Evolutionary conservation across 1,140 invertebrate genomes (phyloP).

Genomic region (Manduca sexta): DNA sequence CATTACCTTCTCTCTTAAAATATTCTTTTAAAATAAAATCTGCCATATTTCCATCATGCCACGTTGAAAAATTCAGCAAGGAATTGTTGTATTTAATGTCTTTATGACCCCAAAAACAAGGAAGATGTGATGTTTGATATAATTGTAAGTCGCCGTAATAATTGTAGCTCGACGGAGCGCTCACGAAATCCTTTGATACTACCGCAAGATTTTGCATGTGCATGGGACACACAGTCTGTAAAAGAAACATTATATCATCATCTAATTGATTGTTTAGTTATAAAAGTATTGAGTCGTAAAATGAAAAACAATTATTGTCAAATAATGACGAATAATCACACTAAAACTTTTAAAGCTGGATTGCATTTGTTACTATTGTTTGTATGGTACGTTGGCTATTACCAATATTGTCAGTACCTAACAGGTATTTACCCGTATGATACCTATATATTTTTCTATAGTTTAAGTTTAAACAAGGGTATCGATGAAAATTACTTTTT

Average conservation of each 20-base stretch:
- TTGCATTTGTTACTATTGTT: too few species aligned
- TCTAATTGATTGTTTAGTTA: too few species aligned
- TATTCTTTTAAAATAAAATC: slow-evolving; percentile 74
- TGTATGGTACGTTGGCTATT: too few species aligned
- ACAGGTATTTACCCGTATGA: too few species aligned
- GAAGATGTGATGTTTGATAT: slow-evolving; percentile 74
- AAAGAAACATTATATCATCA: slow-evolving; percentile 19
- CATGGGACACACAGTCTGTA: slow-evolving; percentile 72
- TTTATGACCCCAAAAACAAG: slow-evolving; percentile 64
- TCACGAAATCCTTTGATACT: slow-evolving; percentile 67
- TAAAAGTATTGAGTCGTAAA: too few species aligned
- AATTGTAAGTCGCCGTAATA: slow-evolving; percentile 75
- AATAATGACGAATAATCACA: too few species aligned
- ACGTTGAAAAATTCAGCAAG: slow-evolving; percentile 50
- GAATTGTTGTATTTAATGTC: slow-evolving; percentile 74
- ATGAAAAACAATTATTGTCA: too few species aligned
- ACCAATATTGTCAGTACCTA: too few species aligned
- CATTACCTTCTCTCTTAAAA: slow-evolving; percentile 75
- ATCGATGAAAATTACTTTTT: too few species aligned
- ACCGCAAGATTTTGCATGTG: slow-evolving; percentile 77
- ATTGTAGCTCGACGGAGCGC: slow-evolving; percentile 65
- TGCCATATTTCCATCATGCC: slow-evolving; percentile 50
- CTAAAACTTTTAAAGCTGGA: too few species aligned
- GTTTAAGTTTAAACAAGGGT: too few species aligned
- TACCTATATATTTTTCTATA: too few species aligned